Base-by-base conservation (phyloP, 2,888 invertebrate species). In the Caenorhabditis macrosperma region DNA sequence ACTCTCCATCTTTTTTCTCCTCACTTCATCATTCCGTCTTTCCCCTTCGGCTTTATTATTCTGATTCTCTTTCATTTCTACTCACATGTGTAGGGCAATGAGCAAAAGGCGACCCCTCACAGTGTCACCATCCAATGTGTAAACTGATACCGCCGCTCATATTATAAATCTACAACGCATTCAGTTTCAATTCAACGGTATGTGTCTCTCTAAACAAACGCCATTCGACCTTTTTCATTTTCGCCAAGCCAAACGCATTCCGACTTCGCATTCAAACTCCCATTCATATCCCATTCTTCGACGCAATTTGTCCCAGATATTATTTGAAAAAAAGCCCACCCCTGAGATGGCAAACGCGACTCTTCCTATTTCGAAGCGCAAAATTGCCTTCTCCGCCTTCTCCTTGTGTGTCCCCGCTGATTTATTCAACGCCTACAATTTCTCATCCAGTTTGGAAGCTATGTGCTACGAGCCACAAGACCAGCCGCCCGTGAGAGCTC, bases 341-440 rank as follows among this genome's bases (percentile, higher is more conserved):
- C 26, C 15, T 50, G 28, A 33, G 33, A 35, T 15, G n/a, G 15
- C 41, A 22, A 20, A n/a, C n/a, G n/a, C 9, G 35, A 54, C 17
- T 50, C 22, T 52, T 54, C 20, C 54, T 50, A 15, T 41, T 41
- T 48, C 28, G 12, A 9, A 48, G n/a, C 46, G 52, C 59, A 69
- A 69, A 69, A 60, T 60, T 59, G 68, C 60, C 68, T 35, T 46
- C 41, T 60, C 55, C 20, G 26, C 28, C 38, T 60, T 67, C 20
- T 38, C 28, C 38, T 52, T 28, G n/a, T 41, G 59, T 60, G 26
- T 66, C 54, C 44, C 66, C 68, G 55, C 48, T 69, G 68, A 60
- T 59, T 69, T 69, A 69, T 69, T 69, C 68, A 69, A 38, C 41
- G 68, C 60, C 60, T 69, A 59, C 68, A 69, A 69, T 69, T 69